These are phyloP conservation scores for Halesus radiatus DNA, from an alignment of 1,140 invertebrate species.

Conservation along the genomic window DNA sequence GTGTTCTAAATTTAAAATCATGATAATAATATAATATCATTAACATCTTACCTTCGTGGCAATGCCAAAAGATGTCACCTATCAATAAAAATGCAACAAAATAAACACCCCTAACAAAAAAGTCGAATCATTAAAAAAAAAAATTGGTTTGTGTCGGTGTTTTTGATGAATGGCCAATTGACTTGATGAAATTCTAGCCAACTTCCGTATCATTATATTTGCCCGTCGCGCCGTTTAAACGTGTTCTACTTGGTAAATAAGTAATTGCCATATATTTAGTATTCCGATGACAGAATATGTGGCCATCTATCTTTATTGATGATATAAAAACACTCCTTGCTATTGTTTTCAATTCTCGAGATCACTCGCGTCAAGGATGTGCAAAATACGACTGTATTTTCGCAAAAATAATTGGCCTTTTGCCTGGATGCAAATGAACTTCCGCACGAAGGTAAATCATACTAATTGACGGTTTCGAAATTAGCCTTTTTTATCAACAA, in stretches of 20 bases:
- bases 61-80: neutral
- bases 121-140: neutral
- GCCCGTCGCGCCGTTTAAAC: neutral
- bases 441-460: too few relatives aligned
- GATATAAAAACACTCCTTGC: conserved; percentile 1
- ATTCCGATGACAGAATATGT: neutral
- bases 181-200: neutral
- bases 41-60: neutral
- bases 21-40: neutral
- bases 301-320: conserved; percentile 5
- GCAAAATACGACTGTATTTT: neutral
- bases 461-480: too few relatives aligned
- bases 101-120: neutral
- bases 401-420: too few relatives aligned
- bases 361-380: conserved; percentile 15
- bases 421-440: too few relatives aligned
- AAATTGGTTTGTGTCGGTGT: neutral
- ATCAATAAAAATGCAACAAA: neutral
- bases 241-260: conserved; percentile 2
- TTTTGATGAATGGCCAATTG: neutral
- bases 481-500: too few relatives aligned
- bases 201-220: neutral
- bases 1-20: neutral
- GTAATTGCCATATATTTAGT: conserved; percentile 16
- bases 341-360: conserved; percentile 1